Evolutionary conservation across 1,140 invertebrate species (phyloP), one percentile per base, ranked within the genome.

Genomic region (Cydia fagiglandana): DNA sequence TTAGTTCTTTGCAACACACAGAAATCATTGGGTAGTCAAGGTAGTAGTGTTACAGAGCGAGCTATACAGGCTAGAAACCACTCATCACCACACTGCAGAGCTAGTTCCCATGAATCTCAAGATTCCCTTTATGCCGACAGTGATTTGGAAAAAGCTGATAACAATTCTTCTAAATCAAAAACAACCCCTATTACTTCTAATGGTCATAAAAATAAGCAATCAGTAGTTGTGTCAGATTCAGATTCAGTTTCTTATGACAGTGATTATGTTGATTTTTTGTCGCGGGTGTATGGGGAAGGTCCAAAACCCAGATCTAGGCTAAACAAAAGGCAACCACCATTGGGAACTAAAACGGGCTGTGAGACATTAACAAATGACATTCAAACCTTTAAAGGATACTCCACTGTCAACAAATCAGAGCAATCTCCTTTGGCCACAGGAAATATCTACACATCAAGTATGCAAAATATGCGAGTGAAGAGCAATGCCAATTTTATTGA

Each of bases 211-310:
- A 68, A 68, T 5, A 70, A 70, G 38, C 66, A 45, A 70, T 70
- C 66, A 41, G 45, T 9, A 34, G 28, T 15, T 68, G 64, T 68
- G 17, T 70, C 66, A 70, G 34, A 70, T 73, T 87, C 89, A 73
- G 89, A 89, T 80, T 91, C 91, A 30, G 89, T 90, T 7, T 91
- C 91, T 7, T 91, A 88, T 78, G 80, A 89, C 66, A 93, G 91
- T 88, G 89, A 90, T 66, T 87, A 91, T 77, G 85, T 90, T 61
- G 88, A 91, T 76, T 93, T 92, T 78, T 82, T 91, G 56, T 90
- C 89, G 30, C 82, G 90, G 79, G 83, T 87, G 73, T 93, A 85
- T 86, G 86, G 86, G 34, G 82, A 87, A 45, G 80, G 79, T 12
- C 85, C 81, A 74, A 92, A 87, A 82, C 13, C 80, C 17, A 87